Evolutionary conservation across 2,888 invertebrate species (phyloP).

Genomic region (Drosophila falleni): DNA sequence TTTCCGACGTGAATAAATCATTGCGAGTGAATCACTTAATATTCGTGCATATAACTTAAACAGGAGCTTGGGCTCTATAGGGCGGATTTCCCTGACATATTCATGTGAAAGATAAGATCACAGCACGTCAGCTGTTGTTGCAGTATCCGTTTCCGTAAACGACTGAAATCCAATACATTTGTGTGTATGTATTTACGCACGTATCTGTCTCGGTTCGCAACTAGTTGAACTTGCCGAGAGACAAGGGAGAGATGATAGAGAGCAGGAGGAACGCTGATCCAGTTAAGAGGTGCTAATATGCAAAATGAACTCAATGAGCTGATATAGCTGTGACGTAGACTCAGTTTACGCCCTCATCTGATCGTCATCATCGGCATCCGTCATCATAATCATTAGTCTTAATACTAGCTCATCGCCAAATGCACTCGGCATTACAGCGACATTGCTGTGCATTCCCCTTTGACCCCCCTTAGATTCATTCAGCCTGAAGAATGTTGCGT

Average conservation of each 20-base stretch:
- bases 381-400: constrained; percentile 27
- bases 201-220: constrained; percentile 5
- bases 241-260: constrained; percentile 8
- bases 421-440: constrained; percentile 66
- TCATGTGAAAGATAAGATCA: constrained; percentile 72
- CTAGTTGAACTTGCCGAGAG: constrained; percentile 6
- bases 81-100: constrained; percentile 72
- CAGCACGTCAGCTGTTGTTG: constrained; percentile 50
- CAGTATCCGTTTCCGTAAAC: constrained; percentile 70
- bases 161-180: constrained; percentile 11
- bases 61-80: constrained; percentile 59
- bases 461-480: not conserved
- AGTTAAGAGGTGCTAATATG: constrained; percentile 70
- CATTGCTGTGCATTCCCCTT: constrained; percentile 43
- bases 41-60: constrained; percentile 38
- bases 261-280: constrained; percentile 35
- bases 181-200: not conserved
- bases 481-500: constrained; percentile 1
- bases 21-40: constrained; percentile 42
- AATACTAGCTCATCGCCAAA: constrained; percentile 45
- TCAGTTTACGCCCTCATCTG: constrained; percentile 52
- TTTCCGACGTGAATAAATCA: constrained; percentile 49
- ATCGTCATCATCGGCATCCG: not conserved
- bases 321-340: constrained; percentile 27
- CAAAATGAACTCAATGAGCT: constrained; percentile 54